Conservation (phyloP, 2,113 vertebrate species). For the Hippocampus zosterae region DNA sequence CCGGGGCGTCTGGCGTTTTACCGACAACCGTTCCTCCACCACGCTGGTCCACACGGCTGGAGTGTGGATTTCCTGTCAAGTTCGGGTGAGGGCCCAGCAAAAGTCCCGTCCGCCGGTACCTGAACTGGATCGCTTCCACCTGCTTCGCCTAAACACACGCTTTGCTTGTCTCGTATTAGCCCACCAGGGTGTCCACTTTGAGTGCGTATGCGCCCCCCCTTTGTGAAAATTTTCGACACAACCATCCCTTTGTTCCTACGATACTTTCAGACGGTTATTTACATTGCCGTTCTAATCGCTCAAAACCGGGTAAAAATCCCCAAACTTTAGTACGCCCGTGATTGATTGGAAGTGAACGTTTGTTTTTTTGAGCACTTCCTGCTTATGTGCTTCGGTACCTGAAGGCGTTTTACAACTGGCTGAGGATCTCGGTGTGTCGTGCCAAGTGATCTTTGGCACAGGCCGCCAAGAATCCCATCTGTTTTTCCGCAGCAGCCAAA, state of each 20-base stretch:
- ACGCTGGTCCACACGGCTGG: slow-evolving; percentile 57
- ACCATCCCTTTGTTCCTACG: not conserved
- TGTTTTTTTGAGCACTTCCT: not conserved
- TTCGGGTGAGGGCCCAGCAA: slow-evolving; percentile 68
- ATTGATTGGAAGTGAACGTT: slow-evolving; percentile 11
- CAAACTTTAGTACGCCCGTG: not conserved
- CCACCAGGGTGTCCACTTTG: not conserved
- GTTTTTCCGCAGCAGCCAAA: slow-evolving; percentile 45
- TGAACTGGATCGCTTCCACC: slow-evolving; percentile 70
- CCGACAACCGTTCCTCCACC: slow-evolving; percentile 54
- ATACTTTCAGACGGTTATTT: not conserved
- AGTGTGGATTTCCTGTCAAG: slow-evolving; percentile 76
- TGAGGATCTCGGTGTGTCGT: slow-evolving; percentile 41
- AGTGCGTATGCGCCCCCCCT: not conserved
- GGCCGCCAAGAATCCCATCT: slow-evolving; percentile 51
- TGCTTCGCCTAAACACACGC: slow-evolving; percentile 40
- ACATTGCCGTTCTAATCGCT: not conserved
- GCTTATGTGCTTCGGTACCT: slow-evolving; percentile 11
- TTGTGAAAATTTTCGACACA: slow-evolving; percentile 24
- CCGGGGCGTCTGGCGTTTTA: slow-evolving; percentile 60
- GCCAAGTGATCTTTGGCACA: slow-evolving; percentile 40
- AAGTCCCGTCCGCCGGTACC: slow-evolving; percentile 56
- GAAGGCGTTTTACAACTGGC: slow-evolving; percentile 43
- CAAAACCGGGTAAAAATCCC: not conserved
- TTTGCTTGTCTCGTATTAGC: not conserved